phyloP scores from a whole-genome alignment of 1,140 invertebrate species.

The Heliconius eleuchia region DNA sequence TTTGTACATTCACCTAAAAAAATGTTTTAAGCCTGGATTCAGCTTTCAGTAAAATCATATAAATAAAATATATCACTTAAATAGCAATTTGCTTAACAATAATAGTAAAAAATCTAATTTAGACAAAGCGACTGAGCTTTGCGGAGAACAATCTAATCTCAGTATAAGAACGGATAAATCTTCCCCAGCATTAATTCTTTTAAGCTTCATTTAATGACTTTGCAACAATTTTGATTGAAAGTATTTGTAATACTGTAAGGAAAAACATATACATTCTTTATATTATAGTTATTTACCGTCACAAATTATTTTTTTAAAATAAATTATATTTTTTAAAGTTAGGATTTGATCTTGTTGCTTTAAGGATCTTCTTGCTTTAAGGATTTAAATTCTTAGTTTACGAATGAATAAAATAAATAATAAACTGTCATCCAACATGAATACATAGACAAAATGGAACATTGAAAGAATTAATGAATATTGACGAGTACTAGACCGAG shows the following conservation, averaged over 20 bases:
- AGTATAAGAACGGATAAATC: conserved; percentile 21
- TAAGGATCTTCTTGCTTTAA: too few relatives aligned
- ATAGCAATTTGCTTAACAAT: not conserved
- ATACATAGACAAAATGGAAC: too few relatives aligned
- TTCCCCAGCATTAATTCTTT: conserved; percentile 6
- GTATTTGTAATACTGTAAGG: not conserved
- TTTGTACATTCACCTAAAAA: not conserved
- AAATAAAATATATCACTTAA: not conserved
- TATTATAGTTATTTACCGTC: not conserved
- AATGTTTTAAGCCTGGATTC: not conserved
- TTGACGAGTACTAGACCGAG: not conserved
- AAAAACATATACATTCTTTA: not conserved
- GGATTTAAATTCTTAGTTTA: too few relatives aligned
- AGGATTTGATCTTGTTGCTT: too few relatives aligned
- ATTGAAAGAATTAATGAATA: not conserved
- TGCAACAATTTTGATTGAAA: conserved; percentile 23
- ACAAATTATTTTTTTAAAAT: not conserved
- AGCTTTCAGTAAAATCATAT: not conserved
- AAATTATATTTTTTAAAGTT: too few relatives aligned
- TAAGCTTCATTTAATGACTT: conserved; percentile 18
- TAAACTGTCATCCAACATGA: too few relatives aligned
- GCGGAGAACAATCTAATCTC: conserved; percentile 16
- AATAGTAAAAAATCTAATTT: conserved; percentile 17
- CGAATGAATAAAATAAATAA: too few relatives aligned
- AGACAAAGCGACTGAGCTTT: conserved; percentile 21